Evolutionary conservation across 2,797 vertebrate species (phyloP).

Genomic region (Crax fasciolata): DNA sequence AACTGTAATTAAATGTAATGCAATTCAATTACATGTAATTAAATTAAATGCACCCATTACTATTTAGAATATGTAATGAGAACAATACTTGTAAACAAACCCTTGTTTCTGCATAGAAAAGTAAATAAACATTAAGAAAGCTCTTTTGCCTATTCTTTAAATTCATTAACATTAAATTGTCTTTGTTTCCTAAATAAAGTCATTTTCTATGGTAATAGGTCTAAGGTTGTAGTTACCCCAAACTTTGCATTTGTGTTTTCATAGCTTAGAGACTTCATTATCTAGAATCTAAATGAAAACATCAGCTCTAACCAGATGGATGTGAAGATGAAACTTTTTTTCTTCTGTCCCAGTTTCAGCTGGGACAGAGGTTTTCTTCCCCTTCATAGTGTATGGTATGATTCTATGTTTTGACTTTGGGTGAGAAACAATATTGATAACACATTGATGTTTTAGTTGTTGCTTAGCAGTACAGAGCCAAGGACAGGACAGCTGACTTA

Average conservation of each 20-base stretch:
- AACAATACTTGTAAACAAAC: slow-evolving; percentile 64
- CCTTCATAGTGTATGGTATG: no score
- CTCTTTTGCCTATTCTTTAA: slow-evolving; percentile 43
- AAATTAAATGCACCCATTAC: slow-evolving; percentile 63
- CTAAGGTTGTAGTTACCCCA: slow-evolving; percentile 51
- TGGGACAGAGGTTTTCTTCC: background rate
- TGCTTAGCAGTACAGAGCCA: no score
- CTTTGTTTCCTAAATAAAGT: slow-evolving; percentile 50
- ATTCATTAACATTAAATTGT: slow-evolving; percentile 25
- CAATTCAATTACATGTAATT: slow-evolving; percentile 74
- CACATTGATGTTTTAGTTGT: background rate
- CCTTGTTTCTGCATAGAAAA: slow-evolving; percentile 43
- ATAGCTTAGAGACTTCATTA: slow-evolving; percentile 33
- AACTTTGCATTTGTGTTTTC: slow-evolving; percentile 18
- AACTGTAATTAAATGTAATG: slow-evolving; percentile 68
- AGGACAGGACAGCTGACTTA: background rate
- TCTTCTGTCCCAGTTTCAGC: no score
- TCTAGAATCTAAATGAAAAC: slow-evolving; percentile 29
- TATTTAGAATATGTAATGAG: slow-evolving; percentile 67
- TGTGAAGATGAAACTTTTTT: background rate
- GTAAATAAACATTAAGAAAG: slow-evolving; percentile 54
- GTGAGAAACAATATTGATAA: background rate
- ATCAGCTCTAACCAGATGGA: background rate
- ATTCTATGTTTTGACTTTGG: no score
- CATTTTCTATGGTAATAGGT: background rate